Percentiles rank a stretch among this genome's conserved stretches.
These are phyloP conservation scores for Dendroctonus valens DNA, from an alignment of 1,140 invertebrate species.

Conservation along the genomic window DNA sequence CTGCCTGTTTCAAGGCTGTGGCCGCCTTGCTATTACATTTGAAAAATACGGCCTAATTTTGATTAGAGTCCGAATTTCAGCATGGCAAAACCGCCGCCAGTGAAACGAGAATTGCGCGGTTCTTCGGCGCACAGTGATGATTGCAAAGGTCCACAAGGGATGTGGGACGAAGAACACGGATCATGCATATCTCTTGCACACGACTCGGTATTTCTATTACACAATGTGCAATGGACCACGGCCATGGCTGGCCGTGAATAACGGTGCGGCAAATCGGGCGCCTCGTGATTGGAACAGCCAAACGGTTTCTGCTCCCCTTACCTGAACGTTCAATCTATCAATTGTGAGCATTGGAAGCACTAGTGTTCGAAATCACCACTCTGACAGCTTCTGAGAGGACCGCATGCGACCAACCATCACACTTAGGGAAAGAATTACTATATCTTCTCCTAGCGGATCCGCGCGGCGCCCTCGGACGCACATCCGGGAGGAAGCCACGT, in stretches of 20 bases:
- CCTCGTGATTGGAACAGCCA: conserved; percentile 82
- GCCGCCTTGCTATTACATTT: conserved; percentile 83
- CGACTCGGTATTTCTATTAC: conserved; percentile 95
- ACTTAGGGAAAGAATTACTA: conserved; percentile 91
- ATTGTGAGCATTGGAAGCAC: conserved; percentile 72
- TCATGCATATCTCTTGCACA: conserved; percentile 95
- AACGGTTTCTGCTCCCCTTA: conserved; percentile 91
- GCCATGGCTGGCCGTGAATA: conserved; percentile 97
- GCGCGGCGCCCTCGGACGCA: conserved; percentile 71
- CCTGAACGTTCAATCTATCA: conserved; percentile 89
- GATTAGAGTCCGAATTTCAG: conserved; percentile 68
- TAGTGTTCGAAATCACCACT: conserved; percentile 64
- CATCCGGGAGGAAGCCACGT: conserved; percentile 76
- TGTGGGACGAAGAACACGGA: conserved; percentile 98
- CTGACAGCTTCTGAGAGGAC: conserved; percentile 72
- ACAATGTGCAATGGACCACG: conserved; percentile 90
- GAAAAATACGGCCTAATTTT: conserved; percentile 68
- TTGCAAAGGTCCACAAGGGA: conserved; percentile 90
- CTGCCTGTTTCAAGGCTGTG: conserved; percentile 81
- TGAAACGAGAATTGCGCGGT: conserved; percentile 85
- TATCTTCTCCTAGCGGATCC: conserved; percentile 81
- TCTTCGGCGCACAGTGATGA: conserved; percentile 76
- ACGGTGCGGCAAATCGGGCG: conserved; percentile 87
- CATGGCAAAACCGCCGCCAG: conserved; percentile 65
- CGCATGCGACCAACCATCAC: conserved; percentile 77